A percentile compares a stretch with the other conserved stretches of the same genome.
Evolutionary conservation across 2,113 vertebrate species (phyloP).

Genomic region (Oriolus oriolus): DNA sequence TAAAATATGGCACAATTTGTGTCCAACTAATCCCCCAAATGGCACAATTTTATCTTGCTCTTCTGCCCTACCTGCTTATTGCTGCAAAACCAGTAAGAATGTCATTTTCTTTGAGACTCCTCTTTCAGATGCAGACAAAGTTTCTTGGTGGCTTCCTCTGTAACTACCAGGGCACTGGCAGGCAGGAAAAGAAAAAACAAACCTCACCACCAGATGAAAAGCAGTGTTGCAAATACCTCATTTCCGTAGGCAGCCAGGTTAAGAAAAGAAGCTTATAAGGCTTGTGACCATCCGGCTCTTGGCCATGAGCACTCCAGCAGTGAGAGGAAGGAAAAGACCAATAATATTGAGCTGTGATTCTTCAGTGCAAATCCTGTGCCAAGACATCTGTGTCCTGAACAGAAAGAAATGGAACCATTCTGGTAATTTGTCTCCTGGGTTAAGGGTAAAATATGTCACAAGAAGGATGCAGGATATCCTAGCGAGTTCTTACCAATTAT

Average conservation of each 20-base stretch:
- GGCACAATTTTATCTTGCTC: background rate
- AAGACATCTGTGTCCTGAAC: constrained; percentile 35
- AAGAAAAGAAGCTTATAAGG: background rate
- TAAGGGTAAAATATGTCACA: background rate
- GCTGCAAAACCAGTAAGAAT: background rate
- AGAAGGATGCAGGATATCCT: constrained; percentile 41
- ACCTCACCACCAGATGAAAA: background rate
- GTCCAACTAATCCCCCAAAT: background rate
- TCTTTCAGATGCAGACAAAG: background rate
- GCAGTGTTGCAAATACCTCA: background rate
- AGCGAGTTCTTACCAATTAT: constrained; percentile 2
- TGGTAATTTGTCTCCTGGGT: background rate
- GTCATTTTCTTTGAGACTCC: background rate
- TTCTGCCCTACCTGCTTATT: background rate
- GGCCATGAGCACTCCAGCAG: background rate
- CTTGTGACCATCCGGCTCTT: background rate
- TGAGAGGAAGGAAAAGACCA: constrained; percentile 24
- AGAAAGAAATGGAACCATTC: background rate
- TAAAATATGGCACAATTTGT: background rate
- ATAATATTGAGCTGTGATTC: background rate
- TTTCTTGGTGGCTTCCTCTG: background rate
- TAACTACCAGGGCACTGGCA: background rate
- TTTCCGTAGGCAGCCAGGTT: constrained; percentile 5
- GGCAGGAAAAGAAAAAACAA: background rate
- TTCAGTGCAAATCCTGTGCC: background rate